phyloP scores from a whole-genome alignment of 30 jellyfish, hydroid and myxozoan genomes.

The Pelagia noctiluca region DNA sequence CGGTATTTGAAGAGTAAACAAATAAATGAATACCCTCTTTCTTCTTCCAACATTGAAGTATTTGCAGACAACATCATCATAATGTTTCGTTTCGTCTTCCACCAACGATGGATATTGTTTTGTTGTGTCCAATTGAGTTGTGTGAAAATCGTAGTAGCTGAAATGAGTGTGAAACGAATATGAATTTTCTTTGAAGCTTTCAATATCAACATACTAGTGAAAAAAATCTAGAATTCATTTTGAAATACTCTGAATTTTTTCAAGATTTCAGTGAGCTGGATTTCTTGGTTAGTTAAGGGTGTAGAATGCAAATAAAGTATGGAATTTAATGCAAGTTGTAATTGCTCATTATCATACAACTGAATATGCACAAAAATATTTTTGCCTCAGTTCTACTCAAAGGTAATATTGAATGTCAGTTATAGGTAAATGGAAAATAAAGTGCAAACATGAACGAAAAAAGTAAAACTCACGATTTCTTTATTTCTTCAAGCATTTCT shows the following conservation, averaged over 20 bases:
- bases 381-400: too few species aligned
- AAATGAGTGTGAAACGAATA: neutral
- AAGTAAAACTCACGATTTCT: slow-evolving; percentile 79
- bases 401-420: too few species aligned
- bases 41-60: slow-evolving; percentile 46
- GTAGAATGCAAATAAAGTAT: too few species aligned
- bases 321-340: too few species aligned
- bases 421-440: neutral
- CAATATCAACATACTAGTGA: too few species aligned
- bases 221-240: too few species aligned
- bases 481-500: slow-evolving; percentile 82
- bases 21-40: slow-evolving; percentile 4
- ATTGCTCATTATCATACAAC: too few species aligned
- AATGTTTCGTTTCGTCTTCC: slow-evolving; percentile 65
- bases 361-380: too few species aligned
- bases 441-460: neutral
- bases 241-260: too few species aligned
- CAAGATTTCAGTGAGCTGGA: too few species aligned
- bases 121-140: slow-evolving; percentile 56
- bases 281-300: too few species aligned
- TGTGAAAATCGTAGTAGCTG: slow-evolving; percentile 86
- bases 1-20: neutral
- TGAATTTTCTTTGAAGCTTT: neutral
- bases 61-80: slow-evolving; percentile 53
- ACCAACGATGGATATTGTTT: slow-evolving; percentile 76